Conservation (phyloP, 2,113 vertebrate species). For the Silurus meridionalis region DNA sequence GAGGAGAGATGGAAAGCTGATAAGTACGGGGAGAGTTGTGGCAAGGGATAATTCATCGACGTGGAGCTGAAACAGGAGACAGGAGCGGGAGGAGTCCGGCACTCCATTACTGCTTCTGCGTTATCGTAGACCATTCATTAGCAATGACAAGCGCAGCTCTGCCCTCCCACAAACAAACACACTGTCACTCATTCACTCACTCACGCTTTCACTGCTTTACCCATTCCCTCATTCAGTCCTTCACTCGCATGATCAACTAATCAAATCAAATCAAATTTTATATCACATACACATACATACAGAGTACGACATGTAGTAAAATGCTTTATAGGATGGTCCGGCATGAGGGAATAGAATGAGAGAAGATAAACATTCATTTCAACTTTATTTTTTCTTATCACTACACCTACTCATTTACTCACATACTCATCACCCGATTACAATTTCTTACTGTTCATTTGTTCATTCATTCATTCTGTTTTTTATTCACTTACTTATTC, state of each 20-base stretch:
- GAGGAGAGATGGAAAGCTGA: slow-evolving; percentile 45
- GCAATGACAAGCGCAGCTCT: slow-evolving; percentile 33
- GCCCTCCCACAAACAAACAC: slow-evolving; percentile 20
- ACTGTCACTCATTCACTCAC: not conserved
- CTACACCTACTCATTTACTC: not conserved
- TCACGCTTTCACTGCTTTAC: not conserved
- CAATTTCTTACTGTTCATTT: not conserved
- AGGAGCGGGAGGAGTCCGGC: slow-evolving; percentile 54
- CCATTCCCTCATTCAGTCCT: not conserved
- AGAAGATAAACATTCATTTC: slow-evolving; percentile 16
- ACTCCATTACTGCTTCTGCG: slow-evolving; percentile 45
- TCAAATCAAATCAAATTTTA: too few species aligned
- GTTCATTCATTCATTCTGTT: slow-evolving; percentile 24
- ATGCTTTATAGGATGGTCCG: too few species aligned
- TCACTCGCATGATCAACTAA: not conserved
- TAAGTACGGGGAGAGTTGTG: slow-evolving; percentile 62
- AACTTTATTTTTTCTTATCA: not conserved
- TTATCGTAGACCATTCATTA: slow-evolving; percentile 53
- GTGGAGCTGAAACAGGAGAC: slow-evolving; percentile 54
- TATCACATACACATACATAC: too few species aligned
- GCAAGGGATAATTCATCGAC: slow-evolving; percentile 56
- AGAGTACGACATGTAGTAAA: too few species aligned
- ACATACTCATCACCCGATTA: not conserved
- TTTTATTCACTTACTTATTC: slow-evolving; percentile 37
- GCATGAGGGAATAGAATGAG: too few species aligned